Evolutionary conservation across 2,113 vertebrate genomes (phyloP).

Genomic region (Semnornis frantzii): DNA sequence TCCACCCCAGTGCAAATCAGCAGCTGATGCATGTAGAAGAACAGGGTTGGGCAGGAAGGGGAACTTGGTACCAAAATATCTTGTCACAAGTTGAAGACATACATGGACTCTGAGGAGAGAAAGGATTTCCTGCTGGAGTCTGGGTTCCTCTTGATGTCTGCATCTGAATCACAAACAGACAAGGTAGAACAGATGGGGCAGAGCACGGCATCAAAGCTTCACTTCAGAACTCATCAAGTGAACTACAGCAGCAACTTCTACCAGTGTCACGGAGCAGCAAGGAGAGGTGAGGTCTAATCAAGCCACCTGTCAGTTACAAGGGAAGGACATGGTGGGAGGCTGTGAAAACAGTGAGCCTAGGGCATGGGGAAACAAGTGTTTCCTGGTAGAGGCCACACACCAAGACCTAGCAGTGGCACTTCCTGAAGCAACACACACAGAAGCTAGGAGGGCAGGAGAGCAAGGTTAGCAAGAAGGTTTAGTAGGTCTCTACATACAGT

Average conservation of each 20-base stretch:
- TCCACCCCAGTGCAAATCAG: not conserved
- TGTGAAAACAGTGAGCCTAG: not conserved
- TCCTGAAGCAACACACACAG: not conserved
- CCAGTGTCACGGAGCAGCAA: not conserved
- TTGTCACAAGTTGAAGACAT: not conserved
- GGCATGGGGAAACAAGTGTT: not conserved
- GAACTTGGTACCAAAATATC: not conserved
- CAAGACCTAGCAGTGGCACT: not conserved
- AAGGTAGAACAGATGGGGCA: not conserved
- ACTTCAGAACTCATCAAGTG: not conserved
- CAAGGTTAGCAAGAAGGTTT: conserved; percentile 20
- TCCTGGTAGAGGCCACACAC: not conserved
- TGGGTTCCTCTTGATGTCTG: conserved; percentile 85
- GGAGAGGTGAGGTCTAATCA: not conserved
- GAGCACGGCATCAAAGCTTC: not conserved
- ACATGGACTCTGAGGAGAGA: conserved; percentile 87
- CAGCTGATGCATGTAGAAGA: not conserved
- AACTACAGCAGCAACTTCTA: conserved; percentile 26
- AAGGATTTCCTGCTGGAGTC: conserved; percentile 80
- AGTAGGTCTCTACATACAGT: not conserved
- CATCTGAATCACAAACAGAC: conserved; percentile 80
- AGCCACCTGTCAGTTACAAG: not conserved
- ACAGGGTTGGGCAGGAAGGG: not conserved
- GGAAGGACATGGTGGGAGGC: not conserved
- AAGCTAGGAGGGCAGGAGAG: not conserved